Evolutionary conservation across 2,888 invertebrate genomes (phyloP).

Genomic region (Caenorhabditis sp.): DNA sequence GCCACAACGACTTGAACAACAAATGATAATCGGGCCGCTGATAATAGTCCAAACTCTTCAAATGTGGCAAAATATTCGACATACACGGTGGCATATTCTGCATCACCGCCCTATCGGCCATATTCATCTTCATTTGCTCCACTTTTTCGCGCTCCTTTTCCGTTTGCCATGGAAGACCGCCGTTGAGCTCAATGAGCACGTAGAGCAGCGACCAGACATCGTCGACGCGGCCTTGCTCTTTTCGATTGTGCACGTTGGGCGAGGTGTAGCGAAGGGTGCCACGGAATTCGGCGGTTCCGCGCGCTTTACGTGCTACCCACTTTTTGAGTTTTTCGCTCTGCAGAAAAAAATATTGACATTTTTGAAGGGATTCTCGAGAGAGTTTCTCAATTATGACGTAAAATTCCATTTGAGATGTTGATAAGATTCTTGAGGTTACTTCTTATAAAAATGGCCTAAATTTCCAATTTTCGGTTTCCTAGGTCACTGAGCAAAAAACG

Average conservation of each 20-base stretch:
- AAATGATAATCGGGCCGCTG: constrained; percentile 53
- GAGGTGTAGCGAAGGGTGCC: constrained; percentile 64
- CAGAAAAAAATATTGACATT: constrained; percentile 2
- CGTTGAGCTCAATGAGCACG: constrained; percentile 76
- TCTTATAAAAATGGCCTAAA: no score
- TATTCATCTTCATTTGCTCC: constrained; percentile 48
- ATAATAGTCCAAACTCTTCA: constrained; percentile 52
- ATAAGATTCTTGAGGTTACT: no score
- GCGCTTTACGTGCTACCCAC: constrained; percentile 54
- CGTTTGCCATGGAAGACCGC: constrained; percentile 63
- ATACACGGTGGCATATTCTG: constrained; percentile 49
- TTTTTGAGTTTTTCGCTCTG: constrained; percentile 21
- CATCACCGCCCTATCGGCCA: constrained; percentile 43
- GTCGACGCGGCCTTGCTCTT: constrained; percentile 54
- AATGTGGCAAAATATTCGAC: constrained; percentile 34
- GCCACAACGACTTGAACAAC: constrained; percentile 27
- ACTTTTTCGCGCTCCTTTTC: constrained; percentile 45
- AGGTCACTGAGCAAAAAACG: no score
- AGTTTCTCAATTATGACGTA: no score
- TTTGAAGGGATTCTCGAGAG: no score
- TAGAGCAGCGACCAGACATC: constrained; percentile 47
- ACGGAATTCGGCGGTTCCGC: constrained; percentile 61
- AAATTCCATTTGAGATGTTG: no score
- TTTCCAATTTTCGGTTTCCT: no score
- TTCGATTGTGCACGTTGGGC: constrained; percentile 53